phyloP scores from a whole-genome alignment of 2,113 vertebrate genomes.

The Aythya baeri region DNA sequence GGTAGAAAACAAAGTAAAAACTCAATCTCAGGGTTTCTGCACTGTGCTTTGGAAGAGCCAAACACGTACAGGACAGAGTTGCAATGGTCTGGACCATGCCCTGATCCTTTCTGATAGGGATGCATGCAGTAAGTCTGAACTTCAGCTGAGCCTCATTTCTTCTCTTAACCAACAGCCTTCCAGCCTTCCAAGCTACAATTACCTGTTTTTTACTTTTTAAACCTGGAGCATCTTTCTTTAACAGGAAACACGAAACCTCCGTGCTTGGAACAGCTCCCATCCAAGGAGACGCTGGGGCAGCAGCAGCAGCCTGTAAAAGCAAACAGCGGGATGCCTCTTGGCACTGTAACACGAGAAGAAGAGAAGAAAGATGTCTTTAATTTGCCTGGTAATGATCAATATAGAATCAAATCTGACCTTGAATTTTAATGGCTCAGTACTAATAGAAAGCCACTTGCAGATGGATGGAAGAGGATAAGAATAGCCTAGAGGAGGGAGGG shows the following conservation, averaged over 20 bases:
- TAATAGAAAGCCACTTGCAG: constrained; percentile 4
- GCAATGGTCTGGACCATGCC: background rate
- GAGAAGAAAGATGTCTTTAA: constrained; percentile 72
- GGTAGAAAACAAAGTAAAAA: background rate
- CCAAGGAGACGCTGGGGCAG: background rate
- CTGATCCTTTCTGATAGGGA: background rate
- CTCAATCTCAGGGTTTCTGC: background rate
- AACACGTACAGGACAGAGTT: background rate
- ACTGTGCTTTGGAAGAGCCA: background rate
- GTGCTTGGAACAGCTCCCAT: background rate
- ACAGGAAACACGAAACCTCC: background rate
- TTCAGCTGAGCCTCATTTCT: background rate
- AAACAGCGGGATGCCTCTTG: background rate
- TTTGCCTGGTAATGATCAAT: constrained; percentile 66
- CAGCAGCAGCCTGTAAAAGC: background rate
- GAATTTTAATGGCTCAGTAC: constrained; percentile 53
- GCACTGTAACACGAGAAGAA: constrained; percentile 7
- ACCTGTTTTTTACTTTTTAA: background rate
- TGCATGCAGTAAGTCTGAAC: background rate
- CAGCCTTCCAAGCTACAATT: background rate
- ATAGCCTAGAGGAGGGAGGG: background rate
- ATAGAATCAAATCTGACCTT: constrained; percentile 40
- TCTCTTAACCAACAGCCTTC: background rate
- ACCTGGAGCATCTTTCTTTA: background rate
- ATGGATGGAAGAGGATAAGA: background rate